Conservation (phyloP, 2,113 vertebrate species). For the Pterocles gutturalis region DNA sequence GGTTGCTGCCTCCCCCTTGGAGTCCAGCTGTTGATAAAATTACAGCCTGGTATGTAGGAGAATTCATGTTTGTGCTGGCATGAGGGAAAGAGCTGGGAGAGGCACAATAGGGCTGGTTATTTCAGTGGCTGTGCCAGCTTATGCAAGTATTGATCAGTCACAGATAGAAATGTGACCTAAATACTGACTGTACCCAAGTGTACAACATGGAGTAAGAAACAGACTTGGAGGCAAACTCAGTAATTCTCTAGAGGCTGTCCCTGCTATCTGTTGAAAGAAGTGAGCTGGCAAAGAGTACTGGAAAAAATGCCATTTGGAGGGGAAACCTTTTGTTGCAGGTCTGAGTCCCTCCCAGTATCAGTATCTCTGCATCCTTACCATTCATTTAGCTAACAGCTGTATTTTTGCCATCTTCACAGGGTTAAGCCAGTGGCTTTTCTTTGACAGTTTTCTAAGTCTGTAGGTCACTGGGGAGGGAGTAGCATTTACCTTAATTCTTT, state of each 20-base stretch:
- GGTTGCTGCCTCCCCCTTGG: neutral
- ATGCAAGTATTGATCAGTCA: rapidly evolving
- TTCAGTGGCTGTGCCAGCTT: neutral
- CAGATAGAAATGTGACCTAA: neutral
- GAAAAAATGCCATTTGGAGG: neutral
- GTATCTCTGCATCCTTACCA: neutral
- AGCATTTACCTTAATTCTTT: neutral
- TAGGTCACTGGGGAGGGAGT: neutral
- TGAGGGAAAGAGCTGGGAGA: neutral
- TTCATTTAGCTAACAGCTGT: neutral
- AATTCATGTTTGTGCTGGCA: neutral
- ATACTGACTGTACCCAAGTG: neutral
- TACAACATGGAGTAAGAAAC: neutral
- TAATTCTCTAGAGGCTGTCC: neutral
- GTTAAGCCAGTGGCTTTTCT: neutral
- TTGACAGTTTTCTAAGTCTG: neutral
- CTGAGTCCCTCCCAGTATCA: neutral
- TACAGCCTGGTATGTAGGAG: neutral
- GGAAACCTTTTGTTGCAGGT: neutral
- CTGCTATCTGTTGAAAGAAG: neutral
- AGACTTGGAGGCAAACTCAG: neutral
- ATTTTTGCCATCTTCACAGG: neutral
- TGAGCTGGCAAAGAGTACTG: neutral
- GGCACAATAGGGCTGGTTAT: neutral
- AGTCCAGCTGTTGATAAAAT: neutral